Percentiles rank a stretch among this genome's conserved stretches.
Conservation (phyloP, 2,888 invertebrate species). For the Eurois occulta region DNA sequence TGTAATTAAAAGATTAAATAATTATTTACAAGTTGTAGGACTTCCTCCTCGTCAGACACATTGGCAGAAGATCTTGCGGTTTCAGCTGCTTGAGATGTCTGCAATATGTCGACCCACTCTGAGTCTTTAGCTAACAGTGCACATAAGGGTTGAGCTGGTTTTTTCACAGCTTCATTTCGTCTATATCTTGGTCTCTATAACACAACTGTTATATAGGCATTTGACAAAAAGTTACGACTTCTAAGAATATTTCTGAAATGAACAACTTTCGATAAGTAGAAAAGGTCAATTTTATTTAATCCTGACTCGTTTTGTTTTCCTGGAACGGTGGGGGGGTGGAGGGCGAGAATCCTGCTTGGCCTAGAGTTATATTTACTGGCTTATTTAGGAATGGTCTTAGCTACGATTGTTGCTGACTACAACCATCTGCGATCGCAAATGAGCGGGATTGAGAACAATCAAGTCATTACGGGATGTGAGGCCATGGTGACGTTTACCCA, state of each 20-base stretch:
- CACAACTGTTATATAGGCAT: slow-evolving; percentile 4
- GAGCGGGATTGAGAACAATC: background rate
- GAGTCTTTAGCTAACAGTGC: slow-evolving; percentile 88
- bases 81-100: slow-evolving; percentile 66
- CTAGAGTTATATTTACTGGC: background rate
- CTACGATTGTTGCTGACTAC: background rate
- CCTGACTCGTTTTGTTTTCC: background rate
- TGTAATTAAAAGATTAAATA: slow-evolving; percentile 10
- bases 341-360: no score
- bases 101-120: slow-evolving; percentile 85
- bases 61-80: slow-evolving; percentile 62
- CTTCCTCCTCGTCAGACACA: slow-evolving; percentile 79
- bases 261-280: background rate
- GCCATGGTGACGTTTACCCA: background rate
- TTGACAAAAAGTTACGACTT: background rate
- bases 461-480: background rate
- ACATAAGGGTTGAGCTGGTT: slow-evolving; percentile 69
- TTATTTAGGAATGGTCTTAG: background rate
- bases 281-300: background rate
- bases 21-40: slow-evolving; percentile 81
- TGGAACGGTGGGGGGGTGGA: background rate
- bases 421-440: background rate
- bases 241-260: slow-evolving; percentile 2
- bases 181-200: slow-evolving; percentile 69
- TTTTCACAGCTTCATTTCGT: slow-evolving; percentile 58